phyloP scores from a whole-genome alignment of 2,888 invertebrate species.

The Nymphalis c-album region DNA sequence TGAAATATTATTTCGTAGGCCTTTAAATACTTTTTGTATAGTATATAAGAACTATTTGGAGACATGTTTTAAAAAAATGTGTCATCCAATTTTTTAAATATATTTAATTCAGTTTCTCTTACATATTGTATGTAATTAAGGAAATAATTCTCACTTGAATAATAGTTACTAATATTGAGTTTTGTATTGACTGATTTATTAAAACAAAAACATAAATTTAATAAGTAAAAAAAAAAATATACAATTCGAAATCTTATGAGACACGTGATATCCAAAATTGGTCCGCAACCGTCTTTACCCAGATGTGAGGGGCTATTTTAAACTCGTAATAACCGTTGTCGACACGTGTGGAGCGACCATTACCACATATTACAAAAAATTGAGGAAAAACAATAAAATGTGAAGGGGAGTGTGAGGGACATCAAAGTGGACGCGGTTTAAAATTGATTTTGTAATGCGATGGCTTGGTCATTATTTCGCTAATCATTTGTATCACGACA shows the following conservation, averaged over 20 bases:
- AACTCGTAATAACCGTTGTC: slow-evolving; percentile 79
- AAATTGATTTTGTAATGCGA: slow-evolving; percentile 63
- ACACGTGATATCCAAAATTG: slow-evolving; percentile 63
- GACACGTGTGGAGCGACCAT: slow-evolving; percentile 79
- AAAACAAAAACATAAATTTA: neutral
- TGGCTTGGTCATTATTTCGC: slow-evolving; percentile 7
- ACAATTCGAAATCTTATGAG: slow-evolving; percentile 40
- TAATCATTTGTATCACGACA: neutral
- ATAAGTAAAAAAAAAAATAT: slow-evolving; percentile 11
- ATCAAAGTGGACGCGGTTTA: slow-evolving; percentile 64
- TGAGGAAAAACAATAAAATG: slow-evolving; percentile 77
- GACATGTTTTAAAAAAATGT: too few species aligned
- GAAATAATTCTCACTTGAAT: too few species aligned
- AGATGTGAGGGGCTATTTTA: slow-evolving; percentile 77
- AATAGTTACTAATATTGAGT: too few species aligned
- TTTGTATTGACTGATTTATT: too few species aligned
- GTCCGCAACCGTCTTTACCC: slow-evolving; percentile 55
- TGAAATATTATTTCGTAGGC: slow-evolving; percentile 27
- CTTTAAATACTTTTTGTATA: too few species aligned
- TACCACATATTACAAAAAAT: slow-evolving; percentile 82
- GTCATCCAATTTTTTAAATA: too few species aligned
- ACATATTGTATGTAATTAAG: too few species aligned
- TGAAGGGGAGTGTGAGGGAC: slow-evolving; percentile 52
- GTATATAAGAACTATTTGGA: too few species aligned
- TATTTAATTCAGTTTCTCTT: too few species aligned